Evolutionary conservation across 1,140 invertebrate genomes (phyloP), one percentile per base, ranked within the genome.

Genomic region (Lordiphosa mommai): DNA sequence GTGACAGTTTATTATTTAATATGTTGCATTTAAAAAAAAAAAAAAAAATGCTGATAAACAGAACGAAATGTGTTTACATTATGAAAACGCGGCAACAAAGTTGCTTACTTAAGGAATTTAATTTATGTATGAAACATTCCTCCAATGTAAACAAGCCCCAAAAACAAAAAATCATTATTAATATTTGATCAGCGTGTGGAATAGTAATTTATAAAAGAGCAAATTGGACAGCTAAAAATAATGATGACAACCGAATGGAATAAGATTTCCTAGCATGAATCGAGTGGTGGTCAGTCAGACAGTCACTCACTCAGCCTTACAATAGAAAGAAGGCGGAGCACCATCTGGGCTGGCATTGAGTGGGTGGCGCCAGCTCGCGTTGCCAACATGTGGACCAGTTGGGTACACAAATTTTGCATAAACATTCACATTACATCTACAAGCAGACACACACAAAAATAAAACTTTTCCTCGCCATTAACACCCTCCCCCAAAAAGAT

Each of bases 291-390:
- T 74, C 55, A 48, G 33, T 50, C 36, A 30, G 59, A 44, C 10
- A 23, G 7, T 44, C 49, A 47, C 16, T 49, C n/a, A n/a, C n/a
- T n/a, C n/a, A n/a, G 65, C 23, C 23, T 27, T 27, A 27, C 23
- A 6, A 27, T 7, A 40, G 36, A 23, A 43, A 14, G 48, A 30
- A 56, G 36, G 34, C 30, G 30, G 44, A 46, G 20, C 48, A 53
- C 17, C 72, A 76, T 77, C 61, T 76, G 73, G 46, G 72, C 71
- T 73, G 71, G 76, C 64, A 69, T 67, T 68, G 65, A 60, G 66
- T 69, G 65, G 66, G 65, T 69, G 56, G 66, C 66, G 65, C 65
- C 66, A 6, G 23, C 14, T 10, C 41, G 38, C 49, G 17, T 44
- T 58, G 67, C 10, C 60, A 60, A 52, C 69, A 66, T 61, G 51